A percentile compares a stretch with the other conserved stretches of the same genome.
Evolutionary conservation across 2,113 vertebrate species (phyloP).

Genomic region (Aspidoscelis tigris): DNA sequence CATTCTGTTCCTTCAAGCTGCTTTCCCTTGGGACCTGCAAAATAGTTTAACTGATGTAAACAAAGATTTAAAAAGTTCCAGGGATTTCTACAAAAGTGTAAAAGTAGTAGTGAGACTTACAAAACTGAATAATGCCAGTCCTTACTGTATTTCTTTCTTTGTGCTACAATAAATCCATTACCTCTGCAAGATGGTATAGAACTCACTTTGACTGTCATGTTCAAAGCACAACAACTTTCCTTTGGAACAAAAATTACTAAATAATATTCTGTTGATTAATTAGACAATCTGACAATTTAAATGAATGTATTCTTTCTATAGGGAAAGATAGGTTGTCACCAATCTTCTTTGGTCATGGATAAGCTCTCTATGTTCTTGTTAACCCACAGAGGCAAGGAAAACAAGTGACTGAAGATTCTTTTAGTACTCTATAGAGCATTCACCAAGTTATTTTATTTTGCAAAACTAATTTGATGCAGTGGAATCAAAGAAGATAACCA

Average conservation of each 20-base stretch:
- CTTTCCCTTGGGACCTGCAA: conserved; percentile 96
- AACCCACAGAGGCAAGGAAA: too few relatives aligned
- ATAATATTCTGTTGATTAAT: neutral
- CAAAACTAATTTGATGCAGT: too few relatives aligned
- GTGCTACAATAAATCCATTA: neutral
- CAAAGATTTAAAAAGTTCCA: neutral
- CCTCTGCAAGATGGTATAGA: neutral
- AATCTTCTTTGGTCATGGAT: too few relatives aligned
- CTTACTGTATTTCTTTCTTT: neutral
- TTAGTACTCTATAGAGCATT: too few relatives aligned
- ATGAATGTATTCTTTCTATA: too few relatives aligned
- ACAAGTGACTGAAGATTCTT: too few relatives aligned
- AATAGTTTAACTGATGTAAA: neutral
- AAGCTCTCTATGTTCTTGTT: too few relatives aligned
- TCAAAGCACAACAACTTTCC: too few relatives aligned
- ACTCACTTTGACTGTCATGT: neutral
- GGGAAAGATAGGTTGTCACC: too few relatives aligned
- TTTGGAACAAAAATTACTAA: neutral
- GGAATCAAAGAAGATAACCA: too few relatives aligned
- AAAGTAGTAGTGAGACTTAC: neutral
- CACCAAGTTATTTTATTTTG: too few relatives aligned
- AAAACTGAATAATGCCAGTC: neutral
- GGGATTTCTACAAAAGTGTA: neutral
- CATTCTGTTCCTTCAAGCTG: conserved; percentile 98
- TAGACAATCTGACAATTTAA: neutral